Evolutionary conservation across 2,888 invertebrate genomes (phyloP), one percentile per base, ranked within the genome.

Genomic region (Cyclophora punctaria): DNA sequence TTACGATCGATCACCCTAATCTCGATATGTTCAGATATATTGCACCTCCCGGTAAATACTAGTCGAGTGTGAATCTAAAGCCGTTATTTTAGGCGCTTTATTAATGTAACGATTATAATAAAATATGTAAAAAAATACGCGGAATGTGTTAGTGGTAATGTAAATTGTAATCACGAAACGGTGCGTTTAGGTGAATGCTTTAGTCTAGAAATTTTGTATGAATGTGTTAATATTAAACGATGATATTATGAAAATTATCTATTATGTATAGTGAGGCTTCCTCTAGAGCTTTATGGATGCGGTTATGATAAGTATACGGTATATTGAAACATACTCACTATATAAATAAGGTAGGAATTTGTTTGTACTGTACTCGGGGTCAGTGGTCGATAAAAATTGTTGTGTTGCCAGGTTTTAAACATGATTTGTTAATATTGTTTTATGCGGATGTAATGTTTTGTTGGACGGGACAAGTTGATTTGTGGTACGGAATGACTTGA

Each of bases 181-280:
- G 56, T 46, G 5, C 51, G 52, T 60, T 72, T 73, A 73, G 74
- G 83, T 80, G 78, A 75, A 80, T 71, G 81, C 80, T 80, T 79
- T 82, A 83, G 80, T 73, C 66, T 80, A 81, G 74, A 64, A 60
- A 75, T 77, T 78, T 78, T 76, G 83, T 84, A 83, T 83, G 83
- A 78, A 81, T 76, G 83, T 83, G 82, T 83, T 80, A 79, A 80
- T 83, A 77, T 78, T 75, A 78, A 44, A 73, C 75, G 75, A 80
- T 74, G 69, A 80, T 83, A 83, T 83, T 83, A 81, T 78, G 80
- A 78, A 65, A 59, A 58, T 69, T 70, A 74, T 37, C 75, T 74
- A 78, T 75, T 80, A 77, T 82, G 79, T 86, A 83, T 83, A 85
- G 85, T 68, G 85, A 87, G 85, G 87, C 86, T 87, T 87, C 87